Evolutionary conservation across 2,888 invertebrate species (phyloP).

Genomic region (Pristionchus maxplancki): DNA sequence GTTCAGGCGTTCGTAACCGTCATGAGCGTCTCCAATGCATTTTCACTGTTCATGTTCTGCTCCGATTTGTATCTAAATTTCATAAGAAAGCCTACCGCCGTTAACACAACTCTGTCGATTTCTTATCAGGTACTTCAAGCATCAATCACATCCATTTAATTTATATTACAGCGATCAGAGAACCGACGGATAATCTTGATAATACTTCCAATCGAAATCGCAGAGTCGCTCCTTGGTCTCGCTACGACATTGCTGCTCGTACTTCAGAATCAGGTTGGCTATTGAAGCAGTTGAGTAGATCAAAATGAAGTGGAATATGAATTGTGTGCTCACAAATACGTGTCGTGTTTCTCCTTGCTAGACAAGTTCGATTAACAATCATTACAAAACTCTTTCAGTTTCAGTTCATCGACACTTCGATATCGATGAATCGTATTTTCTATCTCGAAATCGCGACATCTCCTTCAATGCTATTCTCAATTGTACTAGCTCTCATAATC

Average conservation of each 20-base stretch:
- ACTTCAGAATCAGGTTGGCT: neutral
- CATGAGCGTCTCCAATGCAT: neutral
- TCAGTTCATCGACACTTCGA: neutral
- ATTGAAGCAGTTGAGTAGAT: neutral
- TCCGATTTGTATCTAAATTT: slow-evolving; percentile 15
- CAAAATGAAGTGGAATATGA: no score
- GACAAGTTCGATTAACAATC: no score
- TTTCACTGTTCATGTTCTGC: neutral
- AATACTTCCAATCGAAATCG: neutral
- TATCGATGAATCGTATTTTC: neutral
- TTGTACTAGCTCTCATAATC: neutral
- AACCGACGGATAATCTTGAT: slow-evolving; percentile 1
- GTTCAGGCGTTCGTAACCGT: neutral
- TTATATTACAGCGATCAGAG: neutral
- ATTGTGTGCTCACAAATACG: no score
- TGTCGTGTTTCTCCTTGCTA: no score
- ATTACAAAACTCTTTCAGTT: neutral
- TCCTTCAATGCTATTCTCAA: neutral
- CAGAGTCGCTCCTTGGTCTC: neutral
- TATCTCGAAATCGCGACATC: neutral
- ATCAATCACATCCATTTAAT: neutral
- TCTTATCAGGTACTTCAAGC: neutral
- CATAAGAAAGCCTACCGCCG: neutral
- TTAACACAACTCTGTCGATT: neutral
- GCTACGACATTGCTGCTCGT: neutral